Evolutionary conservation across 1,140 invertebrate genomes (phyloP).

Genomic region (Caenorhabditis latens): DNA sequence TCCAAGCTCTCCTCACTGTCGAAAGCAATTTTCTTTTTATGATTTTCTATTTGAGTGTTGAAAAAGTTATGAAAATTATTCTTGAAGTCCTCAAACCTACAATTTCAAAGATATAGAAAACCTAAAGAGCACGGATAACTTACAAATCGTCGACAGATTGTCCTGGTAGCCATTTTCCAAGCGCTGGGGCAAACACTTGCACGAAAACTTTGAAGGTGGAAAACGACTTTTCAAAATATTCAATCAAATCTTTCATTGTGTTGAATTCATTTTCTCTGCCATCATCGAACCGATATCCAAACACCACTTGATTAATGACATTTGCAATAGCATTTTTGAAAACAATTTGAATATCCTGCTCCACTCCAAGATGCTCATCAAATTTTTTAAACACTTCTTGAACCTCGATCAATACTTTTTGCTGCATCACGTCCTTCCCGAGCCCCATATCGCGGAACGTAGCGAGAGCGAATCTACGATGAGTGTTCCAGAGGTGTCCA

Average conservation of each 20-base stretch:
- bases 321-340: conserved; percentile 41
- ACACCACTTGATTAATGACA: conserved; percentile 60
- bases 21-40: conserved; percentile 37
- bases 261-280: not conserved
- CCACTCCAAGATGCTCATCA: not conserved
- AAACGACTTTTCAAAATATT: not conserved
- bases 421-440: too few species aligned
- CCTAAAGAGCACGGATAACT: not conserved
- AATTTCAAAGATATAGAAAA: not conserved
- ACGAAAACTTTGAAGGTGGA: not conserved
- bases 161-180: not conserved
- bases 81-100: not conserved
- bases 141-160: not conserved
- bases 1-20: conserved; percentile 37
- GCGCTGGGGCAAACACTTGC: not conserved
- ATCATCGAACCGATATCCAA: conserved; percentile 61
- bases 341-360: not conserved
- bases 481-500: too few species aligned
- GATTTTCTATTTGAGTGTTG: conserved; percentile 56
- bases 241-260: not conserved
- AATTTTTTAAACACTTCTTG: not conserved
- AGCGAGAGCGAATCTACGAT: too few species aligned
- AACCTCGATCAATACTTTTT: too few species aligned
- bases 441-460: too few species aligned
- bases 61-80: conserved; percentile 35